Evolutionary conservation across 2,888 invertebrate genomes (phyloP).

Genomic region (Smittia sp.): DNA sequence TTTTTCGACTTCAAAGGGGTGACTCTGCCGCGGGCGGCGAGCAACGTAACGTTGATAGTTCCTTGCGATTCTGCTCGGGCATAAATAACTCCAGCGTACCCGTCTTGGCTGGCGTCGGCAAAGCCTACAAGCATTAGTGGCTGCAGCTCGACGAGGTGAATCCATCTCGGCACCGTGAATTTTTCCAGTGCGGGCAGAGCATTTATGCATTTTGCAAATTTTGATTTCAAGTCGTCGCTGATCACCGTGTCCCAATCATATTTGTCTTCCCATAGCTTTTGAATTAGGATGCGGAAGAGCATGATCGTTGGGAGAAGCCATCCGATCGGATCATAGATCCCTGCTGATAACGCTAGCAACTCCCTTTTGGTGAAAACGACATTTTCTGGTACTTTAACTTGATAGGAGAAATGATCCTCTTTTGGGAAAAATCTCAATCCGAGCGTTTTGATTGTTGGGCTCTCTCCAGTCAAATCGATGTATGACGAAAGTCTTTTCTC

Average conservation of each 20-base stretch:
- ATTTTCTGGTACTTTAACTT: not conserved
- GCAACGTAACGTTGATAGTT: not conserved
- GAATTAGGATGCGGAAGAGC: not conserved
- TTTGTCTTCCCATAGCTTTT: not conserved
- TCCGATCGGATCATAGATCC: not conserved
- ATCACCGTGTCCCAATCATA: not conserved
- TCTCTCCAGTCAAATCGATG: not conserved
- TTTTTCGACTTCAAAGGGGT: not conserved
- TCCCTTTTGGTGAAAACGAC: not conserved
- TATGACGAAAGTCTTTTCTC: not conserved
- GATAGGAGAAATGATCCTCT: not conserved
- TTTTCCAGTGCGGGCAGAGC: not conserved
- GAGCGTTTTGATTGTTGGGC: not conserved
- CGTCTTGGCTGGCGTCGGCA: not conserved
- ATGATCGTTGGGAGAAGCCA: not conserved
- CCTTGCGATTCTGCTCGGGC: not conserved
- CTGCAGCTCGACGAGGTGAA: no score
- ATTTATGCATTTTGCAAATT: not conserved
- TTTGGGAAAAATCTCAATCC: not conserved
- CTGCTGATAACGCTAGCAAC: not conserved
- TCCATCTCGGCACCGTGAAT: not conserved
- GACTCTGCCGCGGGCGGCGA: not conserved
- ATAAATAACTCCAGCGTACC: not conserved
- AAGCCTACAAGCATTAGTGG: not conserved
- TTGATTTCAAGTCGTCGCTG: not conserved